Percentiles rank a stretch among this genome's conserved stretches.
These are phyloP conservation scores for Ophioninae sp. DNA, from an alignment of 2,888 invertebrate genomes.

Conservation along the genomic window DNA sequence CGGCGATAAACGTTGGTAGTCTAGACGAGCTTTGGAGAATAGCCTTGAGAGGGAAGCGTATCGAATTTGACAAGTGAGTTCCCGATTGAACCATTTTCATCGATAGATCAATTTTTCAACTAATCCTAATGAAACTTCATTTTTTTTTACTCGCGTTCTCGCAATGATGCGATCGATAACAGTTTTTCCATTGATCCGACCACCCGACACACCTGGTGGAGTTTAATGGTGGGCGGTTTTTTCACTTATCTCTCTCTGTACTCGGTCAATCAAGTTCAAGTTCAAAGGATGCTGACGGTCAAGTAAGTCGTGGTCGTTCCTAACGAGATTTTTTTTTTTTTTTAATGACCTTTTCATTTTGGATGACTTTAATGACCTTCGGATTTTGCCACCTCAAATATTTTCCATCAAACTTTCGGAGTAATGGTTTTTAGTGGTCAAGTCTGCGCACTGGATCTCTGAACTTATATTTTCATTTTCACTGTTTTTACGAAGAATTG, in stretches of 20 bases:
- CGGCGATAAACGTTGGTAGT: constrained; percentile 87
- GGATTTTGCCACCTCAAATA: too few relatives aligned
- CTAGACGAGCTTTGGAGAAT: constrained; percentile 86
- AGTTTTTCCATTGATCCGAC: constrained; percentile 91
- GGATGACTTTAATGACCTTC: not conserved
- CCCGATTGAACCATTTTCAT: not conserved
- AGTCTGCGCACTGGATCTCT: too few relatives aligned
- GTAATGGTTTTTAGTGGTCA: too few relatives aligned
- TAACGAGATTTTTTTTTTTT: not conserved
- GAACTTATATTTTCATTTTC: too few relatives aligned
- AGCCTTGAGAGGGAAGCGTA: constrained; percentile 86
- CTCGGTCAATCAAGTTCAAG: constrained; percentile 92
- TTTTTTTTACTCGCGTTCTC: not conserved
- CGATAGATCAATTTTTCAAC: not conserved
- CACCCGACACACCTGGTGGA: constrained; percentile 91
- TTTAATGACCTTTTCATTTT: not conserved
- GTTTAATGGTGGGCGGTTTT: constrained; percentile 89
- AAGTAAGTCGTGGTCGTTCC: constrained; percentile 71
- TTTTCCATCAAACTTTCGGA: too few relatives aligned
- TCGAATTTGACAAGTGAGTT: constrained; percentile 86
- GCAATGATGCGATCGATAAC: constrained; percentile 62
- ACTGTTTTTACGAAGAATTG: too few relatives aligned
- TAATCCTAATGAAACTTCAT: not conserved
- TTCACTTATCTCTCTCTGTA: constrained; percentile 91
- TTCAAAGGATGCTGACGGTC: constrained; percentile 82